Conservation (phyloP, 2,888 invertebrate genomes). For the Endotricha flammealis region DNA sequence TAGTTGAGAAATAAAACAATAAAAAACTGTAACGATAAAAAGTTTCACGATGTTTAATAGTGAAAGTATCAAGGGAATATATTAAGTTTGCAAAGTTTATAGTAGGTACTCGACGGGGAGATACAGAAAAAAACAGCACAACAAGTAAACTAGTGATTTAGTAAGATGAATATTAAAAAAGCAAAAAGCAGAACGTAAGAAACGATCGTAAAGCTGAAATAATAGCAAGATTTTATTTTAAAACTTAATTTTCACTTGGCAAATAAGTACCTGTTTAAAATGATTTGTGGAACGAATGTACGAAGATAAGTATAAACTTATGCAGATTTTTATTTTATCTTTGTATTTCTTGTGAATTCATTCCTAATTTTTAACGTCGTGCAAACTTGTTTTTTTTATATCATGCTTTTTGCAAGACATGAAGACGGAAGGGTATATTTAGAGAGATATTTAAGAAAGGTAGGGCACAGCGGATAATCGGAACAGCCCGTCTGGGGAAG, state of each 20-base stretch:
- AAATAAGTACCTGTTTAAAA: conserved; percentile 7
- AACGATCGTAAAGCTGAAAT: conserved; percentile 6
- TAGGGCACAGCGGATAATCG: too few relatives aligned
- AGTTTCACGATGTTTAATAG: conserved; percentile 15
- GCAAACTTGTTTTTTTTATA: too few relatives aligned
- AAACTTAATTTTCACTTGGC: conserved; percentile 5
- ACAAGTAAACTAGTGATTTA: conserved; percentile 10
- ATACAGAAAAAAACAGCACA: conserved; percentile 12
- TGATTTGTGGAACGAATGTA: conserved; percentile 9
- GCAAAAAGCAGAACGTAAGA: conserved; percentile 6
- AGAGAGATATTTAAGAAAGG: too few relatives aligned
- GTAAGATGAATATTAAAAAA: conserved; percentile 7
- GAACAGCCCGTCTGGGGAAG: too few relatives aligned
- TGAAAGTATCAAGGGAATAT: conserved; percentile 16
- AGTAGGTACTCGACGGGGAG: conserved; percentile 12
- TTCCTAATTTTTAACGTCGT: too few relatives aligned
- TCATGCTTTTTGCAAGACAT: too few relatives aligned
- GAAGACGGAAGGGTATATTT: too few relatives aligned
- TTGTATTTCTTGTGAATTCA: too few relatives aligned
- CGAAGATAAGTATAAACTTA: too few relatives aligned
- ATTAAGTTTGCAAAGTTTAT: conserved; percentile 15
- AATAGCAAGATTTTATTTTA: conserved; percentile 6
- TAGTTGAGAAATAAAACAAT: conserved; percentile 11
- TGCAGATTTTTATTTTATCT: background rate
- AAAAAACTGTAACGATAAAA: conserved; percentile 14